Conservation (phyloP, 1,140 invertebrate species). For the Lasioglossum baleicum region DNA sequence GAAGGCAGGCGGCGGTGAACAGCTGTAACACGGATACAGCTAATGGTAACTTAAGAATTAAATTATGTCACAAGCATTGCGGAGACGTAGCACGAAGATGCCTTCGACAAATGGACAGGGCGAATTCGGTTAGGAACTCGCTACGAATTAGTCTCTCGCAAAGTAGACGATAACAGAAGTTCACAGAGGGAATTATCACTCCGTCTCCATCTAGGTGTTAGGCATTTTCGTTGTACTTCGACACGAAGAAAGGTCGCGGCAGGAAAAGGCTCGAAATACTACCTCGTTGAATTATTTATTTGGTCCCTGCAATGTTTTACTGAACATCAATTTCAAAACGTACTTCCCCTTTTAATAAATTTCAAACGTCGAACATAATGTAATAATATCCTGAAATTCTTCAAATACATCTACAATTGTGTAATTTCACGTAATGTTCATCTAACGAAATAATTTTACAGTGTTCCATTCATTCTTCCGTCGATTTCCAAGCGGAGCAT, state of each 20-base stretch:
- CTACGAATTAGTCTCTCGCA: not conserved
- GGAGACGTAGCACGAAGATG: not conserved
- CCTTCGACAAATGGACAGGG: not conserved
- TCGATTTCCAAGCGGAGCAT: no score
- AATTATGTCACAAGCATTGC: constrained; percentile 29
- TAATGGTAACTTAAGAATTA: constrained; percentile 31
- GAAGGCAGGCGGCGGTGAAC: constrained; percentile 10
- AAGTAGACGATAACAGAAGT: not conserved
- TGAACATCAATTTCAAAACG: no score
- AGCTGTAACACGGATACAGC: constrained; percentile 24
- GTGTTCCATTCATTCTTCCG: no score
- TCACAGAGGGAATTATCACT: not conserved
- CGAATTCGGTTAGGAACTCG: not conserved
- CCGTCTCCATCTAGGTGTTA: not conserved
- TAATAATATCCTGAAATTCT: no score
- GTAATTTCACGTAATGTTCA: no score
- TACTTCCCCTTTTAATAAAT: no score
- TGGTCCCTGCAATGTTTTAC: no score
- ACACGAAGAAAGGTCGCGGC: not conserved
- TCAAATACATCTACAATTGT: no score
- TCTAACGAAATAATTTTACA: no score
- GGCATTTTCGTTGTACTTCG: not conserved
- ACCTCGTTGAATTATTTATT: no score
- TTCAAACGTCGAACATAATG: no score
- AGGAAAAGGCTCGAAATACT: no score